Conservation (phyloP, 2,797 vertebrate species). For the Graptemys geographica region DNA sequence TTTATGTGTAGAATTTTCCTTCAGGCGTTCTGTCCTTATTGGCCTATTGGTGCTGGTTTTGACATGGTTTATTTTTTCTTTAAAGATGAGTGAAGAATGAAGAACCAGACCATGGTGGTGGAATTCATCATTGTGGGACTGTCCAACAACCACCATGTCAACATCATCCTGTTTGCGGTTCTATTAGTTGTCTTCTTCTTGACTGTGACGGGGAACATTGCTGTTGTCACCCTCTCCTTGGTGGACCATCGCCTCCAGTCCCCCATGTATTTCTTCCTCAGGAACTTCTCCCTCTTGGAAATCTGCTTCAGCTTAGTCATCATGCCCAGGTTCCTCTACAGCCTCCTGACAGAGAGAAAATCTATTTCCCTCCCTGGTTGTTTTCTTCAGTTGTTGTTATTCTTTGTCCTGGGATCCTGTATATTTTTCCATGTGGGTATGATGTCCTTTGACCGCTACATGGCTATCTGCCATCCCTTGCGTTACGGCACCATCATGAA, state of each 20-base stretch:
- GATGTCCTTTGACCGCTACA: too few relatives aligned
- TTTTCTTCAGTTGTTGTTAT: too few relatives aligned
- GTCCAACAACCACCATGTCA: constrained; percentile 8
- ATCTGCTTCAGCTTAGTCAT: constrained; percentile 50
- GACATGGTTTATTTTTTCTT: neutral
- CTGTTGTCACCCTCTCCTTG: constrained; percentile 61
- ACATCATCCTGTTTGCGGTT: constrained; percentile 48
- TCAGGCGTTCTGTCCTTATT: neutral
- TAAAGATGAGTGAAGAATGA: constrained; percentile 13
- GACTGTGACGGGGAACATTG: constrained; percentile 54
- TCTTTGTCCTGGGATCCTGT: too few relatives aligned
- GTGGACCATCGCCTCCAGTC: constrained; percentile 40
- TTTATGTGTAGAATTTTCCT: neutral
- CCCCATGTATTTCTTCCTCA: constrained; percentile 68
- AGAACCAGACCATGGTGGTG: constrained; percentile 48
- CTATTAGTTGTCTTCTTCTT: constrained; percentile 55
- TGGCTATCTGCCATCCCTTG: too few relatives aligned
- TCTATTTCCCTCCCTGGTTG: too few relatives aligned
- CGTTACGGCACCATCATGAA: too few relatives aligned
- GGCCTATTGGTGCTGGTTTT: neutral
- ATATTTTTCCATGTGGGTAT: too few relatives aligned
- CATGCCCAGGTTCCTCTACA: constrained; percentile 57
- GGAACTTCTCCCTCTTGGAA: constrained; percentile 66
- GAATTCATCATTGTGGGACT: constrained; percentile 69
- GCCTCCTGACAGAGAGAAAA: constrained; percentile 47